Evolutionary conservation across 2,888 invertebrate genomes (phyloP).

Genomic region (Malthinus flaveolus): DNA sequence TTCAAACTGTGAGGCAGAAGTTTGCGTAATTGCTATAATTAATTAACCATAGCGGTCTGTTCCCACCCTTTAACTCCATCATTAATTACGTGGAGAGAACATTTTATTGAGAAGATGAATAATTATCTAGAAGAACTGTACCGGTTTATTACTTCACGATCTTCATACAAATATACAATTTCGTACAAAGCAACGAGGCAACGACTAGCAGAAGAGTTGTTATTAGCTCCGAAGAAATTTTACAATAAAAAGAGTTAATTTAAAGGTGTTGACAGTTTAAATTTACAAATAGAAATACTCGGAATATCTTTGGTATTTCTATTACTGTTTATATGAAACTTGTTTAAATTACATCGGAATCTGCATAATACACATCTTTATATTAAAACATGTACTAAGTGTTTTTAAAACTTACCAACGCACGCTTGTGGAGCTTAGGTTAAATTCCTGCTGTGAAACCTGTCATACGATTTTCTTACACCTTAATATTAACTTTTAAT

Average conservation of each 20-base stretch:
- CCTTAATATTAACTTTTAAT: slow-evolving; percentile 2
- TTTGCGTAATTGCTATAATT: slow-evolving; percentile 26
- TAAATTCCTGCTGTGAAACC: slow-evolving; percentile 17
- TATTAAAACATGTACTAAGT: slow-evolving; percentile 5
- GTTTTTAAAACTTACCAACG: slow-evolving; percentile 2
- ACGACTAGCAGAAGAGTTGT: not conserved
- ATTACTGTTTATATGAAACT: slow-evolving; percentile 3
- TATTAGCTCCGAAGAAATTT: not conserved
- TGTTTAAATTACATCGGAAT: slow-evolving; percentile 13
- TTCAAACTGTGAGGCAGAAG: slow-evolving; percentile 14
- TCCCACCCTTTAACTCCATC: slow-evolving; percentile 24
- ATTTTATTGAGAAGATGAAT: slow-evolving; percentile 25
- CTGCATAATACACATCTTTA: slow-evolving; percentile 13
- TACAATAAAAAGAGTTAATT: slow-evolving; percentile 2
- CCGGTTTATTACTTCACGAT: slow-evolving; percentile 11
- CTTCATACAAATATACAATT: not conserved
- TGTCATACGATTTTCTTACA: slow-evolving; percentile 14
- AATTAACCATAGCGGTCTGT: slow-evolving; percentile 22
- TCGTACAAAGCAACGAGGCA: not conserved
- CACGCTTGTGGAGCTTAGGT: slow-evolving; percentile 6
- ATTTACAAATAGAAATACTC: slow-evolving; percentile 6
- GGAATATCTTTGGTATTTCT: slow-evolving; percentile 2
- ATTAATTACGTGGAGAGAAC: slow-evolving; percentile 24
- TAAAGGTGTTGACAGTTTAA: slow-evolving; percentile 4
- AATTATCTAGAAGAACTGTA: slow-evolving; percentile 20